Base-by-base conservation (phyloP, 2,797 vertebrate genomes). In the Melanitta fusca region DNA sequence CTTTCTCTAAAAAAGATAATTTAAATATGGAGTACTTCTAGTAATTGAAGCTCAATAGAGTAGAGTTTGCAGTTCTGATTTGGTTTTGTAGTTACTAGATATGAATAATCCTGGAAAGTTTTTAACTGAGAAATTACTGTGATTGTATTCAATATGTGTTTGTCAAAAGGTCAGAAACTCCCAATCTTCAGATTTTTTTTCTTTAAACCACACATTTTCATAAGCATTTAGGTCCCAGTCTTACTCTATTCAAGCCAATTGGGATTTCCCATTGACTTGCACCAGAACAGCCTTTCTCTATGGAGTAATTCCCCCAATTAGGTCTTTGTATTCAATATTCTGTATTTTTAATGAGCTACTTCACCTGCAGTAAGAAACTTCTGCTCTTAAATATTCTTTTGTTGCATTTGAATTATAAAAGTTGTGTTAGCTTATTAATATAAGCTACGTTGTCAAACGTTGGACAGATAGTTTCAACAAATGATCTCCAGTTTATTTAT, bases 81-180 rank as follows among this genome's bases (percentile, higher is more conserved):
- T 82, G 56, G 60, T 88, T 66, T n/a, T 85, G 85, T 88, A 78
- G 78, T 87, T 95, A 88, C 36, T 43, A 36, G 58, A 36, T 36
- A 72, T 96, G 88, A 95, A 80, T 94, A 95, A 96, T 94, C 43
- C 43, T 90, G 89, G 70, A 20, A 78, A 38, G 47, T 91, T 96
- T 79, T 56, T 57, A 84, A 47, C 47, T 5, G 4, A 84, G 88
- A 45, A 64, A 73, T 80, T 39, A 24, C 38, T 66, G 2, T 25
- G 21, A 21, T 61, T 64, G n/a, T 85, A 16, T 75, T 96, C 36
- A 57, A 2, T 88, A 10, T 20, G 1, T 13, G 27, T 45, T 66
- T 86, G 68, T 70, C 82, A 91, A 69, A 89, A 71, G 41, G 34
- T 57, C 75, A 95, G 75, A 85, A 92, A 73, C 77, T 95, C 53